Evolutionary conservation across 2,113 vertebrate genomes (phyloP), one percentile per base, ranked within the genome.

Genomic region (Pseudopodoces humilis): DNA sequence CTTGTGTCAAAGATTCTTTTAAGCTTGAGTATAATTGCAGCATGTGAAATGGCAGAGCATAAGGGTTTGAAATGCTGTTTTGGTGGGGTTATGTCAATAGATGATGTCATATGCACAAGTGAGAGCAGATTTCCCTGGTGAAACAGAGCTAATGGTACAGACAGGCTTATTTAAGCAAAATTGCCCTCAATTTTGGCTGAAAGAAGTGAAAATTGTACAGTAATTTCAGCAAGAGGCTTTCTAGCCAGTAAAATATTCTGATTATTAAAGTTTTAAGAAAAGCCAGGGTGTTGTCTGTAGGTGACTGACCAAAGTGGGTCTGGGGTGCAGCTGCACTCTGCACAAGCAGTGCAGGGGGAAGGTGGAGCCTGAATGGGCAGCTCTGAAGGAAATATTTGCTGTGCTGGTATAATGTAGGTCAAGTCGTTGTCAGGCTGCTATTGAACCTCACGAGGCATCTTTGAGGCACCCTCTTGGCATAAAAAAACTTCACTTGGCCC

Each of bases 101-200:
- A 93, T 97, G 68, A 90, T 91, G 92, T 95, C 95, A 94, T 80
- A 21, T 25, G 72, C 72, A 88, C 65, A 86, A 96, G 83, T 83
- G 79, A 93, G 94, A 83, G 88, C 76, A 90, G 79, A 92, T 94
- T 94, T 94, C 92, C 72, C 91, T 93, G 89, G 80, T 94, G 92
- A 94, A 93, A 88, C 47, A 21, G 63, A 88, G 56, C 31, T 95
- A 88, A 95, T 88, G 72, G 86, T 47, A 90, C 30, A 74, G 90
- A 90, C 88, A 55, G 80, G 60, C 91, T 92, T 92, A 84, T 90
- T 94, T 91, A 91, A 95, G 83, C 56, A 94, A 96, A 96, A 95
- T 93, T 97, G 88, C 95, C 83, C 91, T 95, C 86, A 94, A 92
- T 97, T 96, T 96, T 92, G 91, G 72, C 95, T 78, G 88, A 88